These are phyloP conservation scores for Geococcyx californianus DNA, from an alignment of 2,113 vertebrate genomes.

Conservation along the genomic window DNA sequence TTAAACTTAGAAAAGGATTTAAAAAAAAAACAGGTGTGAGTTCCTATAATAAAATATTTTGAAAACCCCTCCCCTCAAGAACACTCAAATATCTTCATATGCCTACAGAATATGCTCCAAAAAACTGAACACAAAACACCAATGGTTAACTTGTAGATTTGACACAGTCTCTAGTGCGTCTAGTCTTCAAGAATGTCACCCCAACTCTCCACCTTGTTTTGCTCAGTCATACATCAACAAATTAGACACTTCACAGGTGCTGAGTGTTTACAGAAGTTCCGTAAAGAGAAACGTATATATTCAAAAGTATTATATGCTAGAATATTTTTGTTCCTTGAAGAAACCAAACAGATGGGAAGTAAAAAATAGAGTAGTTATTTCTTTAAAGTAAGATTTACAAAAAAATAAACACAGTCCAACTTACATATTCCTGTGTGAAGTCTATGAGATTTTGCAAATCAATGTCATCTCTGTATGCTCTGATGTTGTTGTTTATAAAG, in stretches of 20 bases:
- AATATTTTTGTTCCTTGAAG: neutral
- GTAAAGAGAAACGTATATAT: neutral
- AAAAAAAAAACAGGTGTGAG: neutral
- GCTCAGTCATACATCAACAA: neutral
- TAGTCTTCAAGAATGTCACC: neutral
- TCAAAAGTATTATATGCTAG: neutral
- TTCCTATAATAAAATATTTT: neutral
- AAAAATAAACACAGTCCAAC: constrained; percentile 30
- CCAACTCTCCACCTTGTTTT: neutral
- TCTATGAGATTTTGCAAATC: constrained; percentile 98
- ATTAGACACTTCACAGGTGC: neutral
- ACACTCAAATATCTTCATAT: neutral
- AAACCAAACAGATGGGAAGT: neutral
- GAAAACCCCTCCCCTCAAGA: neutral
- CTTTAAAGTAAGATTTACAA: neutral
- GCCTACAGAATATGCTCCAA: neutral
- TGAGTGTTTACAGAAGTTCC: neutral
- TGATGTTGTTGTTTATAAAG: constrained; percentile 99
- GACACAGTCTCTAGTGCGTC: neutral
- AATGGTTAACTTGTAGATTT: neutral
- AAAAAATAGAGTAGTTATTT: neutral
- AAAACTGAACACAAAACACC: neutral
- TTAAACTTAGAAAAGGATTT: neutral
- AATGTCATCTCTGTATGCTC: constrained; percentile 96
- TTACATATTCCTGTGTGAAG: constrained; percentile 98